These are phyloP conservation scores for Caligus rogercresseyi DNA, from an alignment of 1,140 invertebrate genomes.

Conservation along the genomic window DNA sequence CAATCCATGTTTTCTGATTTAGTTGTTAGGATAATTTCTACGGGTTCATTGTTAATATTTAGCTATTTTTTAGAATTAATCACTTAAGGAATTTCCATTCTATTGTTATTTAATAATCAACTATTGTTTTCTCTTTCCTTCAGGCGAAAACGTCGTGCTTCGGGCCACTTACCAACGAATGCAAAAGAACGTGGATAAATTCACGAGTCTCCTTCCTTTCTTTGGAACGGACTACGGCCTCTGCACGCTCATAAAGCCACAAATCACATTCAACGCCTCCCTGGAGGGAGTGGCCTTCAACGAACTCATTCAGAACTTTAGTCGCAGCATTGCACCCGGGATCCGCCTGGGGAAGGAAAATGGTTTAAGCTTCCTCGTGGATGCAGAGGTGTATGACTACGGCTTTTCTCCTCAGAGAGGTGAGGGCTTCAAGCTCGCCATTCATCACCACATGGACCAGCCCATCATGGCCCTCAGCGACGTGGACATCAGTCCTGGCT, in stretches of 20 bases:
- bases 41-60: no score
- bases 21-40: no score
- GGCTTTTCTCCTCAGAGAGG: constrained; percentile 13
- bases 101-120: no score
- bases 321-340: constrained; percentile 1
- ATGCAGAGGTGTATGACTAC: constrained; percentile 18
- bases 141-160: constrained; percentile 8
- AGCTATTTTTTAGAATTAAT: no score
- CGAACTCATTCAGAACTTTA: constrained; percentile 1
- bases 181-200: not conserved
- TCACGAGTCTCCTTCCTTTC: constrained; percentile 19
- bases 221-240: constrained; percentile 19
- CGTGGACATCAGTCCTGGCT: constrained; percentile 18
- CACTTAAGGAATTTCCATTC: no score
- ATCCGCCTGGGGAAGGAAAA: constrained; percentile 17
- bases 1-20: no score
- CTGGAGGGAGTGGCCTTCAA: not conserved
- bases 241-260: constrained; percentile 19
- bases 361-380: constrained; percentile 12
- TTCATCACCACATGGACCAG: constrained; percentile 20
- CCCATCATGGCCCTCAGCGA: constrained; percentile 18
- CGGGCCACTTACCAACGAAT: not conserved
- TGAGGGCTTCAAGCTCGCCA: constrained; percentile 18
- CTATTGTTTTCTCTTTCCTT: no score
- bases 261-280: constrained; percentile 1